Conservation (phyloP, 2,797 vertebrate species). For the Microctenopoma steveboyesi region DNA sequence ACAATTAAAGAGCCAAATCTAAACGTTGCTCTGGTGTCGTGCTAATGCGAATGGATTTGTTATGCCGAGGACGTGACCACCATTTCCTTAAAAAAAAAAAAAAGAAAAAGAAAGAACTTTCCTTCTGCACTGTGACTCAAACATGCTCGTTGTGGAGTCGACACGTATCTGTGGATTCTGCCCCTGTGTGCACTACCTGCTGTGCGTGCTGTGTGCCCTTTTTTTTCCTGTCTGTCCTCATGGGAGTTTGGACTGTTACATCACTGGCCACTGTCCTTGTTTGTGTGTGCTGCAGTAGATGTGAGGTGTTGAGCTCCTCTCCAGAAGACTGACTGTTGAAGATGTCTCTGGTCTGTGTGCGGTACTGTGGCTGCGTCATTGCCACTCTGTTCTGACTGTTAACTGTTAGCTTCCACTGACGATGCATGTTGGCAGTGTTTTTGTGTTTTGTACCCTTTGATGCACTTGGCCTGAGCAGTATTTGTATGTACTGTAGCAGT, state of each 20-base stretch:
- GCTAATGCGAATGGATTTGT: slow-evolving; percentile 62
- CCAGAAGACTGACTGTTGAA: slow-evolving; percentile 55
- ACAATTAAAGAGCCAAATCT: slow-evolving; percentile 52
- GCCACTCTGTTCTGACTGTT: slow-evolving; percentile 74
- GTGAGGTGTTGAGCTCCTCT: slow-evolving; percentile 53
- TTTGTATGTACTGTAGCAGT: slow-evolving; percentile 70
- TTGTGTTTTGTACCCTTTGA: slow-evolving; percentile 64
- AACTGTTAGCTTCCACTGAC: slow-evolving; percentile 74
- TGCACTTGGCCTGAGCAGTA: slow-evolving; percentile 76
- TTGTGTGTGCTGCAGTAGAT: slow-evolving; percentile 65
- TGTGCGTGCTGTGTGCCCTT: slow-evolving; percentile 69
- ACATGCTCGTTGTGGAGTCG: slow-evolving; percentile 62
- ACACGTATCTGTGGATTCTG: slow-evolving; percentile 56
- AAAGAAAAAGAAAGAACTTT: slow-evolving; percentile 9
- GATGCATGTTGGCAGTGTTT: slow-evolving; percentile 79
- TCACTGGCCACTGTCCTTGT: slow-evolving; percentile 71
- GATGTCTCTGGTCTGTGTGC: slow-evolving; percentile 61
- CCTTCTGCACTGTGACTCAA: slow-evolving; percentile 74
- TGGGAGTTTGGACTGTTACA: slow-evolving; percentile 70
- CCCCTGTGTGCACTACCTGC: slow-evolving; percentile 62
- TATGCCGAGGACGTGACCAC: slow-evolving; percentile 55
- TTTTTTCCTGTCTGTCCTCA: slow-evolving; percentile 65
- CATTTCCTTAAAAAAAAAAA: slow-evolving; percentile 2
- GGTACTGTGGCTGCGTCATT: slow-evolving; percentile 62
- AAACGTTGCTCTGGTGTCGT: slow-evolving; percentile 55